Base-by-base conservation (phyloP, 2,888 invertebrate species). In the Drymonia ruficornis region DNA sequence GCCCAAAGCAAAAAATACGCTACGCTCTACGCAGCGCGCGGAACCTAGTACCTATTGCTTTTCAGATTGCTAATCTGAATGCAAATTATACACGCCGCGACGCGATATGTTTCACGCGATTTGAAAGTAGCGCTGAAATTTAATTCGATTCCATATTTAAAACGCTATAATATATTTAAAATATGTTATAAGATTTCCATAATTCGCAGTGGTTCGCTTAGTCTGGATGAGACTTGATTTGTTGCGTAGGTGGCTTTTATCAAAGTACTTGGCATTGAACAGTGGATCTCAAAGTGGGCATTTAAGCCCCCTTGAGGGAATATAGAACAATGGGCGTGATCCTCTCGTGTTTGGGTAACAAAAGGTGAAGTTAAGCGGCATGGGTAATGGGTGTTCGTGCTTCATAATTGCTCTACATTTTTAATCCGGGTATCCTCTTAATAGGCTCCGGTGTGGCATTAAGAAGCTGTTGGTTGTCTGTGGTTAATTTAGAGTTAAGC, bases 221-320 rank as follows among this genome's bases (percentile, higher is more conserved):
- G 40, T 40, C 16, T 16, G 16, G 3, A 40, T 8, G 2, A 8
- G 16, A 40, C 16, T 11, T 40, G 16, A 40, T 11, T 40, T 16
- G 16, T 40, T 40, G 40, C 16, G 40, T 40, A n/a, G 40, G 40
- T 40, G 34, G 34, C 40, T 40, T 40, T 40, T 40, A 40, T 40
- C 38, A 16, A 8, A 40, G 36, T 40, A 40, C 40, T 40, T 16
- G 40, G 7, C 40, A 16, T 40, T 9, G 16, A 16, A 40, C 9
- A 16, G 16, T 8, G 40, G 9, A 16, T 16, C 40, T 16, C 40
- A 6, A 38, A 40, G 16, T 16, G 11, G 40, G 16, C 7, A 16
- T 16, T 16, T n/a, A 40, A 19, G 43, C 19, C 43, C 19, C 15
- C 11, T 19, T n/a, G 13, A 2, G 19, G 5, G 42, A 18, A 18